Base-by-base conservation (phyloP, 2,113 vertebrate genomes). In the Spea bombifrons region DNA sequence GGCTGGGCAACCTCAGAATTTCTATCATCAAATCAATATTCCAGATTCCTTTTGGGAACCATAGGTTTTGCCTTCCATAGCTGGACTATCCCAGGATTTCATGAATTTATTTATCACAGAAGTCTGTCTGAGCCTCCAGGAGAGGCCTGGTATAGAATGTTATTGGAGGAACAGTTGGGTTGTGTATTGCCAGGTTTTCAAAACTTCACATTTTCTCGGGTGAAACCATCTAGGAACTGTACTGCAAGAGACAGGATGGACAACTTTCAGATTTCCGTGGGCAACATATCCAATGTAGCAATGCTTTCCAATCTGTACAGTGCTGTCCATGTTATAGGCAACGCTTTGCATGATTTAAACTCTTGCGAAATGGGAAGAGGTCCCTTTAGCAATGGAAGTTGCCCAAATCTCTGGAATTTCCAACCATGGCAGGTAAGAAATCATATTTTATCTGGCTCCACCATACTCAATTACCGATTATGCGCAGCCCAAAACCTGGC, bases 361-460 rank as follows among this genome's bases (percentile, higher is more conserved):
- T 13, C 16, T 4, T 76, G 75, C 45, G 43, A 9, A 59, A 3
- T 8, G 49, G 53, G 66, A 15, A 15, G 63, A 13, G 82, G 78
- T 4, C 82, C 78, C 5, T 81, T 83, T 77, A 15, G 4, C 4
- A 75, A 83, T 53, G 57, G 59, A 44, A 69, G 69, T 12, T 83
- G 78, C 30, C 49, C 79, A 30, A 63, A 77, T 15, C 57, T 70
- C 71, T 43, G n/a, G 4, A 12, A 81, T 55, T 47, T 81, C 15
- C 52, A 76, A 68, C 75, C 82, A 71, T 81, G 82, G 82, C 82
- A 83, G 75, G 82, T 83, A 83, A 61, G 74, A 53, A 61, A 64
- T 15, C 3, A 3, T 46, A 12, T 5, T 13, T 4, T 30, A 30
- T 30, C 30, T 15, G n/a, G n/a, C 5, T 63, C 59, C 30, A 30